Conservation (phyloP, 2,888 invertebrate genomes). For the Venusia cambrica region DNA sequence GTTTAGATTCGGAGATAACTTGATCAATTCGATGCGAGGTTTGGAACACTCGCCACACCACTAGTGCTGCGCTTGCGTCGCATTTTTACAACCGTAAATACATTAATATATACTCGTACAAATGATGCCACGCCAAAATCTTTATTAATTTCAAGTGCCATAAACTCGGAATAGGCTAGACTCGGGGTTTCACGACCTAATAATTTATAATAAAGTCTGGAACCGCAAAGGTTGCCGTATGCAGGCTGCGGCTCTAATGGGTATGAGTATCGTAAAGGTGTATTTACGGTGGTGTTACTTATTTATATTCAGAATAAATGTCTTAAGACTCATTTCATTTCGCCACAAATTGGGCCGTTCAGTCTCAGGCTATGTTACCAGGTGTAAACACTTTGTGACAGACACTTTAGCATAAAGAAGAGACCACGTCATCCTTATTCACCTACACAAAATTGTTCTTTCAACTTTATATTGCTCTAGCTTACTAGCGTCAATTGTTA, state of each 20-base stretch:
- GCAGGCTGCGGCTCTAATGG: conserved; percentile 41
- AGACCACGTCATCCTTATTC: no score
- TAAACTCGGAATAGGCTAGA: conserved; percentile 34
- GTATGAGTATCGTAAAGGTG: conserved; percentile 49
- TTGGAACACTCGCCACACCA: conserved; percentile 24
- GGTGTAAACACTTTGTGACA: no score
- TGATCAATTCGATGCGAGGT: conserved; percentile 61
- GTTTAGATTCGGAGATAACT: conserved; percentile 71
- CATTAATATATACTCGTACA: no score
- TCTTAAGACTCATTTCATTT: no score
- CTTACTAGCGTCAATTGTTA: no score
- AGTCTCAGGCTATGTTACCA: no score
- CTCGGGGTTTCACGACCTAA: conserved; percentile 46
- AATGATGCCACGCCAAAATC: conserved; percentile 25
- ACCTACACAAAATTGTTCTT: no score
- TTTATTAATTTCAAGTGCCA: conserved; percentile 38
- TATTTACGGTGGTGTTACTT: conserved; percentile 56
- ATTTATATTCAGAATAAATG: no score
- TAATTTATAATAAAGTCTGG: conserved; percentile 49
- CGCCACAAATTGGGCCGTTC: no score
- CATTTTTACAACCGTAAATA: conserved; percentile 34
- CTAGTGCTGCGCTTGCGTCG: conserved; percentile 45
- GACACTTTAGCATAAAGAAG: no score
- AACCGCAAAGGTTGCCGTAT: conserved; percentile 39
- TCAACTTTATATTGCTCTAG: no score